Conservation (phyloP, 1,140 invertebrate genomes). For the Aphis craccivora region DNA sequence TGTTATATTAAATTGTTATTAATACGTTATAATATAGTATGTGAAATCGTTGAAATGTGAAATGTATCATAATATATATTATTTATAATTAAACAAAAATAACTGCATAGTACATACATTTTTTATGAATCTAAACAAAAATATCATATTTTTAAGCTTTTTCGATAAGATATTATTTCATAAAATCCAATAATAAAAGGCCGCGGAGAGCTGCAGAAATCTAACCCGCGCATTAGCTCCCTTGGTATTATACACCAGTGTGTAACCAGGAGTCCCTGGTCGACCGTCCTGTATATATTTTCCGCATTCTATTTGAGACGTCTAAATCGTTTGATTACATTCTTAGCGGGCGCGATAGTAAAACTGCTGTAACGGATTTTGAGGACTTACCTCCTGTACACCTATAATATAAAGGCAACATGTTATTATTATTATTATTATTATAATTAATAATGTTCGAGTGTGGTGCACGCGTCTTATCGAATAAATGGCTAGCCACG, state of each 20-base stretch:
- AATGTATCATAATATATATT: not conserved
- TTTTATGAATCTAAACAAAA: not conserved
- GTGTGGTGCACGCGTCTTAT: not conserved
- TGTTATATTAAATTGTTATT: too few species aligned
- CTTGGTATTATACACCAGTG: not conserved
- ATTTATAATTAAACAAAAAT: not conserved
- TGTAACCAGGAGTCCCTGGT: too few species aligned
- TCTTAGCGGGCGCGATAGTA: not conserved
- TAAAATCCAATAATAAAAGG: not conserved
- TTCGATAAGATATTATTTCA: not conserved
- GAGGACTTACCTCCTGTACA: not conserved
- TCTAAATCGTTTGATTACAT: not conserved
- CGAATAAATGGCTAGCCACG: not conserved
- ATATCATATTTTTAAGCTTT: not conserved
- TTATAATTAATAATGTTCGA: too few species aligned
- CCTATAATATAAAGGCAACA: not conserved
- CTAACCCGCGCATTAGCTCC: not conserved
- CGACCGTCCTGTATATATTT: not conserved
- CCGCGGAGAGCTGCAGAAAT: too few species aligned
- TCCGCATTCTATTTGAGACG: not conserved
- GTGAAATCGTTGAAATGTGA: not conserved
- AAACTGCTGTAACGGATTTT: not conserved
- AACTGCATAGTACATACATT: not conserved
- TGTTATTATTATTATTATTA: not conserved
- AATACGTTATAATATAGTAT: too few species aligned